Percentiles rank a stretch among this genome's conserved stretches.
phyloP scores from a whole-genome alignment of 2,113 vertebrate species.

The Dendrocopos noguchii region DNA sequence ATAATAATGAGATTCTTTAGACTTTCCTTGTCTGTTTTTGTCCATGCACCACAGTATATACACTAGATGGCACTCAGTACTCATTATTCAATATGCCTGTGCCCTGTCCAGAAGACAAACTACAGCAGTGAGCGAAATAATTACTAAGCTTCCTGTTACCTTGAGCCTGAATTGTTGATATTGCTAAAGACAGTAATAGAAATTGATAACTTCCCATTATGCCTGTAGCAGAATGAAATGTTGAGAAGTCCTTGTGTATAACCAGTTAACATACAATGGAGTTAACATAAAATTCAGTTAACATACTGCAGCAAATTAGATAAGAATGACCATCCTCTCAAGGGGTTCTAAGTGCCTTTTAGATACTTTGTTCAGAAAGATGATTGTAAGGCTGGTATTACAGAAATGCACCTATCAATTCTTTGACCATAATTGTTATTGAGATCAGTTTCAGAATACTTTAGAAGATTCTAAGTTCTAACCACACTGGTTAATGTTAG shows the following conservation, averaged over 20 bases:
- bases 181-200: not conserved
- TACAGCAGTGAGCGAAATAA: not conserved
- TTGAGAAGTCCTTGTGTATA: not conserved
- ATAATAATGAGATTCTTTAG: not conserved
- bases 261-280: not conserved
- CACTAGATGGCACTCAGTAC: constrained; percentile 39
- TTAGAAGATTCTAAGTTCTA: not conserved
- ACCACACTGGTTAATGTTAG: not conserved
- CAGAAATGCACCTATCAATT: not conserved
- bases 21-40: not conserved
- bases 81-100: not conserved
- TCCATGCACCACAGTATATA: rapidly evolving
- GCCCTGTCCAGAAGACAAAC: not conserved
- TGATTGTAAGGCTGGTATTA: not conserved
- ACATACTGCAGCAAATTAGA: not conserved
- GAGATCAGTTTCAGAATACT: not conserved
- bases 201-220: not conserved
- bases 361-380: not conserved
- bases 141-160: not conserved
- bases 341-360: not conserved
- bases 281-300: not conserved
- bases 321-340: not conserved
- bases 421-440: not conserved
- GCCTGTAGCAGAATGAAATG: not conserved
- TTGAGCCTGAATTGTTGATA: not conserved